phyloP scores from a whole-genome alignment of 2,888 invertebrate species.

The Drosophila longiperda region DNA sequence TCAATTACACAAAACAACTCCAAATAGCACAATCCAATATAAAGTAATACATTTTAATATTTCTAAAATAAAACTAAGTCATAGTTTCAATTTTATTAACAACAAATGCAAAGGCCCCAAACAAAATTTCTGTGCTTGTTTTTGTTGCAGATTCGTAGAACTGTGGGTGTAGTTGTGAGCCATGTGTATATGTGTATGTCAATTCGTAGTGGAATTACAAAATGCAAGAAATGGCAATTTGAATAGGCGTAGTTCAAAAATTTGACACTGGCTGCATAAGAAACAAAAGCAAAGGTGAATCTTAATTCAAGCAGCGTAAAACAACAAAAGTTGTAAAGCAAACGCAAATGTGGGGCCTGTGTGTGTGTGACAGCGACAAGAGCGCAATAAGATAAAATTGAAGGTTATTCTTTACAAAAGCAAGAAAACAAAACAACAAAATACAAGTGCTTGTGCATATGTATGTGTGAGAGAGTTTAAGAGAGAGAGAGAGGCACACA shows the following conservation, averaged over 20 bases:
- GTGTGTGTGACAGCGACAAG: constrained; percentile 46
- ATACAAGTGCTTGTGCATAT: constrained; percentile 52
- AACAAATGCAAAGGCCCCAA: constrained; percentile 2
- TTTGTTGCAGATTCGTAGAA: constrained; percentile 36
- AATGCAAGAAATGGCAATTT: constrained; percentile 41
- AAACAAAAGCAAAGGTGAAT: constrained; percentile 42
- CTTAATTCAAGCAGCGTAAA: constrained; percentile 52
- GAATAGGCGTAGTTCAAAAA: constrained; percentile 46
- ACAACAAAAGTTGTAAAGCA: constrained; percentile 46
- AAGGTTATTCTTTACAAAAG: constrained; percentile 71
- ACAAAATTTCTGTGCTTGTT: constrained; percentile 26
- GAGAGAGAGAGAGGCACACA: constrained; percentile 25
- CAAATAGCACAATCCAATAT: constrained; percentile 33
- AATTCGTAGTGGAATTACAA: constrained; percentile 36
- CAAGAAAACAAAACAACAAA: constrained; percentile 24
- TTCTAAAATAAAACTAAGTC: not conserved
- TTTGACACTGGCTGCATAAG: constrained; percentile 31
- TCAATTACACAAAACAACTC: constrained; percentile 31
- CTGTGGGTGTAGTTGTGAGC: constrained; percentile 35
- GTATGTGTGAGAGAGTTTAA: constrained; percentile 42
- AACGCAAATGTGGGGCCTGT: constrained; percentile 43
- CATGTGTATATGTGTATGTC: constrained; percentile 26
- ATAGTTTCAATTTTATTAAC: constrained; percentile 12
- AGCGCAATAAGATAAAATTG: constrained; percentile 78
- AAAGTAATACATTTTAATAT: constrained; percentile 27